A percentile compares a stretch with the other conserved stretches of the same genome.
Evolutionary conservation across 2,113 vertebrate species (phyloP).

Genomic region (Microtus richardsoni): DNA sequence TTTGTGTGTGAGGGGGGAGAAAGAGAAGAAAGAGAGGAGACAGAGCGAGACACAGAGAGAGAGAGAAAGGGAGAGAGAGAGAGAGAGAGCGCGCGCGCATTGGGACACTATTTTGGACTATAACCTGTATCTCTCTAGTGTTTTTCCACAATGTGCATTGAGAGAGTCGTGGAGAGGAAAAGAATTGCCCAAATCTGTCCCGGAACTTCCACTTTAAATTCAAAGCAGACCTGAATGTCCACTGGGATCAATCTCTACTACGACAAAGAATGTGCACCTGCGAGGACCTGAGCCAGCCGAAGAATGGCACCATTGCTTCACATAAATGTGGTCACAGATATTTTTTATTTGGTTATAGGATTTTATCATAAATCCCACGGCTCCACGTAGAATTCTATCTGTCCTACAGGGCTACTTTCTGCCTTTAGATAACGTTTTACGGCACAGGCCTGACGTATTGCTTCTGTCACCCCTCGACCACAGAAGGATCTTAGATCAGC

Average conservation of each 20-base stretch:
- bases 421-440: slow-evolving; percentile 76
- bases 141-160: slow-evolving; percentile 44
- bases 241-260: slow-evolving; percentile 78
- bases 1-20: not conserved
- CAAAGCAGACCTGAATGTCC: slow-evolving; percentile 84
- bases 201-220: slow-evolving; percentile 84
- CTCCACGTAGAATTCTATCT: slow-evolving; percentile 61
- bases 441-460: slow-evolving; percentile 64
- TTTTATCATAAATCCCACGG: slow-evolving; percentile 74
- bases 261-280: slow-evolving; percentile 81
- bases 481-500: slow-evolving; percentile 59
- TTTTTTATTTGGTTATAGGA: slow-evolving; percentile 72
- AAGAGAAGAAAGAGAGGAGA: too few species aligned
- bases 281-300: slow-evolving; percentile 81
- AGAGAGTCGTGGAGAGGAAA: not conserved
- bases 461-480: slow-evolving; percentile 75
- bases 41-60: too few species aligned
- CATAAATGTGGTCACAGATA: slow-evolving; percentile 79
- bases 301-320: slow-evolving; percentile 81
- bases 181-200: slow-evolving; percentile 76
- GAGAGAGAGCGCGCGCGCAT: too few species aligned
- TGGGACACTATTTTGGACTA: slow-evolving; percentile 73
- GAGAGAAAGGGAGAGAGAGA: too few species aligned
- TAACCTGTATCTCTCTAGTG: slow-evolving; percentile 69
- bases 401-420: slow-evolving; percentile 75